Conservation (phyloP, 2,113 vertebrate species). For the Papio anubis region DNA sequence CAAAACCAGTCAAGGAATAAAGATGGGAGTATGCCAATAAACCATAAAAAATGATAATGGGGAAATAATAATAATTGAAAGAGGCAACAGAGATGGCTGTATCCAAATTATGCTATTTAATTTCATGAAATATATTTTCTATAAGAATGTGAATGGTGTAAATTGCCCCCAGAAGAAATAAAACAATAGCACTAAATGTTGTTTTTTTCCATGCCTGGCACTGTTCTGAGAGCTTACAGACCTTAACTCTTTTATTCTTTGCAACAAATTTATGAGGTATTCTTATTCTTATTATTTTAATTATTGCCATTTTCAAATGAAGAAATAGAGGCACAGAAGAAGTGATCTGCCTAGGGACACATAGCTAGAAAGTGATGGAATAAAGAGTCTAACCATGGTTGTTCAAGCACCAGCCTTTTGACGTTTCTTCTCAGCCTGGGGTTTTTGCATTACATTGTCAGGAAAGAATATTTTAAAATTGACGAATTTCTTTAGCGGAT, state of each 20-base stretch:
- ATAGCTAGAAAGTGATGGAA: not conserved
- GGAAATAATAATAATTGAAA: constrained; percentile 9
- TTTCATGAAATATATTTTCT: constrained; percentile 33
- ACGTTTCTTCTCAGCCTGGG: too few species aligned
- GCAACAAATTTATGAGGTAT: not conserved
- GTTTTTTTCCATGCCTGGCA: not conserved
- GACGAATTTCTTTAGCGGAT: too few species aligned
- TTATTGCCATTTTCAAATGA: not conserved
- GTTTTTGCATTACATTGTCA: too few species aligned
- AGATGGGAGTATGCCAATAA: not conserved
- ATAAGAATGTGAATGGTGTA: not conserved
- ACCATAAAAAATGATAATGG: constrained; percentile 7
- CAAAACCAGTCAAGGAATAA: not conserved
- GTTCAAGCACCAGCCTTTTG: too few species aligned
- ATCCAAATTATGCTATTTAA: not conserved
- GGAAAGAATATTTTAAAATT: too few species aligned
- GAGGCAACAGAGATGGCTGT: not conserved
- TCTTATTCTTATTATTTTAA: not conserved
- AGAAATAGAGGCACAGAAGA: not conserved
- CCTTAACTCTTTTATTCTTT: not conserved
- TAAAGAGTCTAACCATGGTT: not conserved
- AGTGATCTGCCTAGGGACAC: not conserved
- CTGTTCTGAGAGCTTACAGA: not conserved
- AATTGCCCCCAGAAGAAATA: not conserved
- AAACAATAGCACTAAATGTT: not conserved